Conservation (phyloP, 2,888 invertebrate genomes). For the Parnassius smintheus region DNA sequence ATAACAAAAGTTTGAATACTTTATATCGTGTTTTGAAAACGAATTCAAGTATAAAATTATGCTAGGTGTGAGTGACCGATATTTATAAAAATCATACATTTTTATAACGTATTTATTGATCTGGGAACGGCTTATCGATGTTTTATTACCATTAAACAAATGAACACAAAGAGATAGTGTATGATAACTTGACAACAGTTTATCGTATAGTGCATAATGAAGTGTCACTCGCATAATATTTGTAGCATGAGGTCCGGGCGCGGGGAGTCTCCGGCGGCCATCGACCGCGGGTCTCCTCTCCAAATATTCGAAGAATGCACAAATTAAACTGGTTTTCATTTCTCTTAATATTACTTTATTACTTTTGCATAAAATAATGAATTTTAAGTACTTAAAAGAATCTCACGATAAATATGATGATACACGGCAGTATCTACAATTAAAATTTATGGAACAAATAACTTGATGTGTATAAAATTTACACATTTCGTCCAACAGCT, state of each 20-base stretch:
- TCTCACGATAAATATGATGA: neutral
- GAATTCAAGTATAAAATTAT: too few species aligned
- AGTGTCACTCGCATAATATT: slow-evolving; percentile 39
- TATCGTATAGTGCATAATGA: slow-evolving; percentile 37
- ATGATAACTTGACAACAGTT: slow-evolving; percentile 30
- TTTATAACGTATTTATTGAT: too few species aligned
- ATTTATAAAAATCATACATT: too few species aligned
- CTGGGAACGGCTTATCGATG: neutral
- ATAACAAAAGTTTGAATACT: too few species aligned
- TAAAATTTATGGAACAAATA: neutral
- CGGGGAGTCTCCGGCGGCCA: slow-evolving; percentile 50
- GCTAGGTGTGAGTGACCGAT: too few species aligned
- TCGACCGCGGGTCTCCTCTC: slow-evolving; percentile 74
- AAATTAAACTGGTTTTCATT: slow-evolving; percentile 76
- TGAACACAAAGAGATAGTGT: neutral
- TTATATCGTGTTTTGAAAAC: too few species aligned
- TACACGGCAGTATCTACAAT: neutral
- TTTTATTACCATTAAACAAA: neutral
- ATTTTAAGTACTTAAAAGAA: slow-evolving; percentile 15
- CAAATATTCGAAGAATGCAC: slow-evolving; percentile 79
- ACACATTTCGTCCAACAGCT: slow-evolving; percentile 14
- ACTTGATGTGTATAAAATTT: slow-evolving; percentile 9
- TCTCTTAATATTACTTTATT: slow-evolving; percentile 64
- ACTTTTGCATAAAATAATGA: slow-evolving; percentile 67
- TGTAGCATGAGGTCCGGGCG: slow-evolving; percentile 36